Percentiles rank a stretch among this genome's conserved stretches.
Conservation (phyloP, 2,113 vertebrate genomes). For the Aegotheles bennettii region DNA sequence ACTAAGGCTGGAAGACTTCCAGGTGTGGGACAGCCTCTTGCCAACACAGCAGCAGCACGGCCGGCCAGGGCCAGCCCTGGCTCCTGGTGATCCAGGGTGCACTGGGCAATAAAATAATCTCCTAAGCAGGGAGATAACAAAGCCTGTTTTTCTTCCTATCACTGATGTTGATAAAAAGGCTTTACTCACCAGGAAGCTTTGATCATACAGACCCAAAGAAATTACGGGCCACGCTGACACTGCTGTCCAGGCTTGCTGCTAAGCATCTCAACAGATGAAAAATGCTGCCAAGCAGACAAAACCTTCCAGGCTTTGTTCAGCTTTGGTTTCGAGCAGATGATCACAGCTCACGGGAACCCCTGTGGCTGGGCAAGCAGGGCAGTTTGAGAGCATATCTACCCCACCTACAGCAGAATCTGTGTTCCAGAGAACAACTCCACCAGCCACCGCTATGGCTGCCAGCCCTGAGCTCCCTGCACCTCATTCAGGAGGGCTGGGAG, state of each 20-base stretch:
- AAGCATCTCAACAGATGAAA: neutral
- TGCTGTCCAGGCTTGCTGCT: neutral
- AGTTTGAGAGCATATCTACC: neutral
- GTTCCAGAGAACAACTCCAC: neutral
- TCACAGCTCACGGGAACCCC: rapidly evolving
- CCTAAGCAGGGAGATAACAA: neutral
- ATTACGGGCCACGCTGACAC: neutral
- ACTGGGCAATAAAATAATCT: neutral
- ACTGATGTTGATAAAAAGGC: neutral
- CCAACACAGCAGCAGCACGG: neutral
- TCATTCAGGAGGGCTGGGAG: neutral
- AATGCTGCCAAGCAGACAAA: neutral
- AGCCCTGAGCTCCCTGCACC: neutral
- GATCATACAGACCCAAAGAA: neutral
- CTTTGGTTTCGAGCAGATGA: neutral
- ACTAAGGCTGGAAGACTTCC: neutral
- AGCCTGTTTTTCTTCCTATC: neutral
- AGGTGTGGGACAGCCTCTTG: neutral
- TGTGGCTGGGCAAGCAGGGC: neutral
- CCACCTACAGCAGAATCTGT: neutral
- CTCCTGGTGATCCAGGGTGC: neutral
- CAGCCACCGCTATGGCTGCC: neutral
- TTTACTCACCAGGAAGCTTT: neutral
- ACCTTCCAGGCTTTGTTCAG: neutral
- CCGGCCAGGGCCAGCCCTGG: neutral